phyloP scores from a whole-genome alignment of 2,888 invertebrate species.

The Lasioglossum pauxillum region DNA sequence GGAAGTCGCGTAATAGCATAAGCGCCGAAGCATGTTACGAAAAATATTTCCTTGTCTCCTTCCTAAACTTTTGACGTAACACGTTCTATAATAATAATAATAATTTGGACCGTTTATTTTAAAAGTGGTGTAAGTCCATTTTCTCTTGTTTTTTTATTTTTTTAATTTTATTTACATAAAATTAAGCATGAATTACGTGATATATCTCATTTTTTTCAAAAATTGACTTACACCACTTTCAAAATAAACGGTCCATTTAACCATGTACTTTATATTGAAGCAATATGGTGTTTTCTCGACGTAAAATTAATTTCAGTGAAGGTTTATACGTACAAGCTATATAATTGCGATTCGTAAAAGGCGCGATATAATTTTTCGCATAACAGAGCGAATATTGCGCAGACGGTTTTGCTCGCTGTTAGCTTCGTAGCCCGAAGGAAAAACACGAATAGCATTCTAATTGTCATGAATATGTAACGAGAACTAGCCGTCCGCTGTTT shows the following conservation, averaged over 20 bases:
- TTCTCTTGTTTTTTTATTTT: too few relatives aligned
- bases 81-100: background rate
- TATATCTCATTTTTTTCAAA: too few relatives aligned
- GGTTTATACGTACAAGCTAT: background rate
- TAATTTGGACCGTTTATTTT: too few relatives aligned
- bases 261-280: background rate
- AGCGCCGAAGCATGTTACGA: background rate
- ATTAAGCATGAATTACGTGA: too few relatives aligned
- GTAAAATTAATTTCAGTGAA: too few relatives aligned
- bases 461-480: background rate
- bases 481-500: background rate
- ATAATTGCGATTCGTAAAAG: background rate
- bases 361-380: background rate
- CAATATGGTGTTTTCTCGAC: background rate
- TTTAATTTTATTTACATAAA: too few relatives aligned
- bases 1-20: slow-evolving; percentile 7
- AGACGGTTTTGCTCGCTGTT: background rate
- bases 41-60: slow-evolving; percentile 47
- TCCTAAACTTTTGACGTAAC: background rate
- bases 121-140: too few relatives aligned
- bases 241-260: too few relatives aligned
- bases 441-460: background rate
- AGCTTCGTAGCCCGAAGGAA: background rate
- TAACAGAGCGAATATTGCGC: background rate
- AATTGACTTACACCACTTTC: too few relatives aligned